These are phyloP conservation scores for Taphrorychus bicolor DNA, from an alignment of 2,888 invertebrate species.

Conservation along the genomic window DNA sequence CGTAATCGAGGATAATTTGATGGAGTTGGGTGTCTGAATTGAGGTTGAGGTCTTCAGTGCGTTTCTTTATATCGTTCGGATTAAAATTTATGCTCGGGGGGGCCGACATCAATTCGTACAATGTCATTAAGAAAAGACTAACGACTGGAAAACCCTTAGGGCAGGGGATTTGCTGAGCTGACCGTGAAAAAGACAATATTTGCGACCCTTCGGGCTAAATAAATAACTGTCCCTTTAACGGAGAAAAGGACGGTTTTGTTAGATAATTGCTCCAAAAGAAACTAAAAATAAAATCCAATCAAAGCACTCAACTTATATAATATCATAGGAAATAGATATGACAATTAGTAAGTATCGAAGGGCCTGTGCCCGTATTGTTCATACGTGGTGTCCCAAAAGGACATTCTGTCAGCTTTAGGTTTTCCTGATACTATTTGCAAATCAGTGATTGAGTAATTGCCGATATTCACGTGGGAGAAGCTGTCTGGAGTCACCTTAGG, in stretches of 20 bases:
- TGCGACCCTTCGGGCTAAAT: not conserved
- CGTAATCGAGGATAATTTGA: conserved; percentile 1
- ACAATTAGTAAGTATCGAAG: conserved; percentile 41
- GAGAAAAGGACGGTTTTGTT: not conserved
- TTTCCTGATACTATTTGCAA: conserved; percentile 38
- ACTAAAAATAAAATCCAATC: not conserved
- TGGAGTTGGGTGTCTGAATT: conserved; percentile 8
- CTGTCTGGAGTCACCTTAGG: conserved; percentile 39
- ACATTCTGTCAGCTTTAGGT: conserved; percentile 42
- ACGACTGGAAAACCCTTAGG: not conserved
- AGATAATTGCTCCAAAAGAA: not conserved
- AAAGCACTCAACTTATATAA: too few species aligned
- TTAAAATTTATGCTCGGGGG: not conserved
- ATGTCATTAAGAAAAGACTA: not conserved
- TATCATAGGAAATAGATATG: too few species aligned
- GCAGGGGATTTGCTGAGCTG: not conserved
- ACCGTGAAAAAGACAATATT: not conserved
- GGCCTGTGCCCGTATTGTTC: conserved; percentile 41
- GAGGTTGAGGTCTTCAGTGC: not conserved
- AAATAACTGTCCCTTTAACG: not conserved
- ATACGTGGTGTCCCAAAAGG: conserved; percentile 42
- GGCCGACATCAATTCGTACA: not conserved
- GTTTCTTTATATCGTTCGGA: not conserved
- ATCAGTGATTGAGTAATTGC: conserved; percentile 18
- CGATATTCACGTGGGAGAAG: conserved; percentile 44